Evolutionary conservation across 2,797 vertebrate species (phyloP), one percentile per base, ranked within the genome.

Genomic region (Etheostoma perlongum): DNA sequence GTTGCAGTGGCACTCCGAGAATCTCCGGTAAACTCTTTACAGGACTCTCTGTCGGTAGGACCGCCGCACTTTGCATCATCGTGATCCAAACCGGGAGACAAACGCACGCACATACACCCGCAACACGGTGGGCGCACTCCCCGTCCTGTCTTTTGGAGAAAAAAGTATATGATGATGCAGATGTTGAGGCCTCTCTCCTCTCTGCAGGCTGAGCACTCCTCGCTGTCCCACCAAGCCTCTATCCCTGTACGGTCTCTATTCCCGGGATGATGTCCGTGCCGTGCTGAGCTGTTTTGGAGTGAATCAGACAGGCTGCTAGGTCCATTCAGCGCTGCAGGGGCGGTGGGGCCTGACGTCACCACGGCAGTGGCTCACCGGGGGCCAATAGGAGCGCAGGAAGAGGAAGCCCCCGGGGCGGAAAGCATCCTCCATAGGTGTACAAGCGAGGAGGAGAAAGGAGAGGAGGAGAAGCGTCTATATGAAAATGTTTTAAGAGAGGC

Each of bases 61-160:
- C 96, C 82, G 97, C 95, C 87, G 97, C 95, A 95, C 97, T 98
- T 96, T 99, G 97, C 98, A 99, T 99, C 97, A 96, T 98, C 93
- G 94, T 97, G 91, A 92, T 93, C 92, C 94, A 92, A 86, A 91
- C 85, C 89, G 83, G 86, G 80, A 88, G 80, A 81, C 85, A 83
- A 88, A 91, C 89, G 85, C 90, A 90, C 92, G 80, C 92, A 85
- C 92, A 93, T 83, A 91, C 92, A 91, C 93, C 92, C 91, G 87
- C 89, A 87, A 74, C 89, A 77, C 85, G 74, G 90, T 91, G 89
- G 92, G 89, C 89, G 85, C 85, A 83, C 89, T 91, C 91, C 91
- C 92, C 89, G 89, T 93, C 92, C 94, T 81, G 88, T 83, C 65
- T 85, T 79, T 84, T 86, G 83, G 85, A 88, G 76, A 60, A 66